These are phyloP conservation scores for Diadumene lineata DNA, from an alignment of 92 coral and sea anemone species.

Conservation along the genomic window DNA sequence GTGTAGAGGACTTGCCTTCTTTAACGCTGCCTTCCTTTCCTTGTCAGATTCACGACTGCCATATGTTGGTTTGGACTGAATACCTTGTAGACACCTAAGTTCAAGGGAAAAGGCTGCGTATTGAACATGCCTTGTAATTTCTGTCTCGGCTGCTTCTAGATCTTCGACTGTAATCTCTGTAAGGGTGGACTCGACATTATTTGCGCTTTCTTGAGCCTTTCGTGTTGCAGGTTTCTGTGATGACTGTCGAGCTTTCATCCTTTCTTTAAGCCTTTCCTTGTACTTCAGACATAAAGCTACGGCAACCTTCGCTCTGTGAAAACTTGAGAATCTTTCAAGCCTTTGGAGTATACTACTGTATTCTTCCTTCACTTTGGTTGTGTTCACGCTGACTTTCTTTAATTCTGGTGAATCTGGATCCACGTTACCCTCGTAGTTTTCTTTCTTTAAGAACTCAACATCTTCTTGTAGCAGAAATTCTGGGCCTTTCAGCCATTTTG, in stretches of 20 bases:
- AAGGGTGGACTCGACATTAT: not conserved
- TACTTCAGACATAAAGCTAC: slow-evolving; percentile 42
- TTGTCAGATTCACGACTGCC: slow-evolving; percentile 20
- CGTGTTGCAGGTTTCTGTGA: no score
- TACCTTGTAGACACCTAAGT: slow-evolving; percentile 5
- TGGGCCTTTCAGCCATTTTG: slow-evolving; percentile 48
- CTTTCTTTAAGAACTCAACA: not conserved
- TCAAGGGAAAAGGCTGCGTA: slow-evolving; percentile 25
- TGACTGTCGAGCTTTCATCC: not conserved
- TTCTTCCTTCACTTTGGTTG: slow-evolving; percentile 6
- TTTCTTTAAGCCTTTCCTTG: slow-evolving; percentile 19
- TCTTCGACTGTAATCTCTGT: slow-evolving; percentile 19
- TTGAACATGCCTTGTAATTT: slow-evolving; percentile 15
- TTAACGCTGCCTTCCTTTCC: slow-evolving; percentile 23
- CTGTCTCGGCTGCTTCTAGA: slow-evolving; percentile 23
- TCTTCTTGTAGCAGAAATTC: slow-evolving; percentile 43
- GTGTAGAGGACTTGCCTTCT: slow-evolving; percentile 34
- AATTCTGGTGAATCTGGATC: slow-evolving; percentile 49
- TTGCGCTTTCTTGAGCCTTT: not conserved
- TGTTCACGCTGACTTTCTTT: slow-evolving; percentile 16
- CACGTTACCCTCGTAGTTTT: not conserved
- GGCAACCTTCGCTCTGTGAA: slow-evolving; percentile 46
- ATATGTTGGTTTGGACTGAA: slow-evolving; percentile 12
- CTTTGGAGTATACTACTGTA: slow-evolving; percentile 33
- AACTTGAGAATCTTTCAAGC: slow-evolving; percentile 47